A percentile compares a stretch with the other conserved stretches of the same genome.
These are phyloP conservation scores for Minunthozetes semirufus DNA, from an alignment of 2,888 invertebrate species.

Conservation along the genomic window DNA sequence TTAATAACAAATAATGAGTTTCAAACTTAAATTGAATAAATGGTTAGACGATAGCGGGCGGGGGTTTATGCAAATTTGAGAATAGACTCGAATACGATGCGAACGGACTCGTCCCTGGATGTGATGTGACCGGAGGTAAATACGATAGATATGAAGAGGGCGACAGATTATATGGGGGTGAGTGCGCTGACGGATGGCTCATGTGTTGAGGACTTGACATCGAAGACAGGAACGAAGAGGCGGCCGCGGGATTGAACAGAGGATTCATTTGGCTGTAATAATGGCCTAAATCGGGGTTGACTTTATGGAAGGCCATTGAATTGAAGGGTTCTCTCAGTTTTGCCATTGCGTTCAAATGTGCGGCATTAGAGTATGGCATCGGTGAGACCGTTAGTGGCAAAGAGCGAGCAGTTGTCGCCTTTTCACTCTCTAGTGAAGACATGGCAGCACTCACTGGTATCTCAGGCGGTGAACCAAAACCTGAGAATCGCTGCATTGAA, in stretches of 20 bases:
- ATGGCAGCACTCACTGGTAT: not conserved
- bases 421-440: constrained; percentile 40
- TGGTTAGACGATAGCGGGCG: constrained; percentile 34
- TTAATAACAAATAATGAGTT: not conserved
- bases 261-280: not conserved
- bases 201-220: constrained; percentile 28
- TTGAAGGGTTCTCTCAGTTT: not conserved
- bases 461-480: not conserved
- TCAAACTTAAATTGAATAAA: constrained; percentile 4
- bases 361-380: constrained; percentile 30
- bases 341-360: constrained; percentile 14
- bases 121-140: constrained; percentile 38
- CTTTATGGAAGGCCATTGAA: not conserved
- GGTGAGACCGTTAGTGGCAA: constrained; percentile 38
- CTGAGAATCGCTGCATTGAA: not conserved
- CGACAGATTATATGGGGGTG: constrained; percentile 33
- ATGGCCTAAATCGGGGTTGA: constrained; percentile 8
- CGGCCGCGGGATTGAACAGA: constrained; percentile 1
- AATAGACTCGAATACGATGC: constrained; percentile 46
- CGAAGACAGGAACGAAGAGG: constrained; percentile 24
- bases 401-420: constrained; percentile 42
- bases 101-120: constrained; percentile 44
- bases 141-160: constrained; percentile 32
- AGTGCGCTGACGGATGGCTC: constrained; percentile 34
- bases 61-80: constrained; percentile 24